Evolutionary conservation across 35 echinoderm and acorn worm genomes (phyloP).

Genomic region (Heliocidaris erythrogramma): DNA sequence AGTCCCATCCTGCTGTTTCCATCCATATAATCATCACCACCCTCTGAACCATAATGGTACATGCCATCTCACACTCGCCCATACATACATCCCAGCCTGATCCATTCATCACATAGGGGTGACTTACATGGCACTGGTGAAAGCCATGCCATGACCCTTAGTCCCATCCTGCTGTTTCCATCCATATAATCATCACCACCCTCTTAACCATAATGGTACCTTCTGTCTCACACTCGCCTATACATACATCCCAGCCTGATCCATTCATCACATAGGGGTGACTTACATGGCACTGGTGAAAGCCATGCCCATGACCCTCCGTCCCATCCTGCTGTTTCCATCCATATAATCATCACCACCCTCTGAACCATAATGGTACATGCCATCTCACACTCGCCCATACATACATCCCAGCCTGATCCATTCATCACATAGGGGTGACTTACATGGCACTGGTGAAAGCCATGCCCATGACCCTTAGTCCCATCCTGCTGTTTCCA

Average conservation of each 20-base stretch:
- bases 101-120: neutral
- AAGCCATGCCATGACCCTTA: slow-evolving; percentile 78
- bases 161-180: slow-evolving; percentile 67
- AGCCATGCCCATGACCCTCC: slow-evolving; percentile 86
- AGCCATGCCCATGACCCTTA: slow-evolving; percentile 80
- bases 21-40: slow-evolving; percentile 88
- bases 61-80: too few species aligned
- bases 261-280: neutral
- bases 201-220: neutral
- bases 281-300: slow-evolving; percentile 82
- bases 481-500: slow-evolving; percentile 67
- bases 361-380: too few species aligned
- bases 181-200: slow-evolving; percentile 58
- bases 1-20: slow-evolving; percentile 73
- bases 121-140: slow-evolving; percentile 75
- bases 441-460: slow-evolving; percentile 78
- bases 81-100: too few species aligned
- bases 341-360: slow-evolving; percentile 91
- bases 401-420: too few species aligned
- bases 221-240: neutral
- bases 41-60: too few species aligned
- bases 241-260: neutral
- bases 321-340: slow-evolving; percentile 67
- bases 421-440: neutral
- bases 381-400: too few species aligned